Percentiles rank a stretch among this genome's conserved stretches.
Conservation (phyloP, 2,113 vertebrate species). For the Microcebus ravelobensis region DNA sequence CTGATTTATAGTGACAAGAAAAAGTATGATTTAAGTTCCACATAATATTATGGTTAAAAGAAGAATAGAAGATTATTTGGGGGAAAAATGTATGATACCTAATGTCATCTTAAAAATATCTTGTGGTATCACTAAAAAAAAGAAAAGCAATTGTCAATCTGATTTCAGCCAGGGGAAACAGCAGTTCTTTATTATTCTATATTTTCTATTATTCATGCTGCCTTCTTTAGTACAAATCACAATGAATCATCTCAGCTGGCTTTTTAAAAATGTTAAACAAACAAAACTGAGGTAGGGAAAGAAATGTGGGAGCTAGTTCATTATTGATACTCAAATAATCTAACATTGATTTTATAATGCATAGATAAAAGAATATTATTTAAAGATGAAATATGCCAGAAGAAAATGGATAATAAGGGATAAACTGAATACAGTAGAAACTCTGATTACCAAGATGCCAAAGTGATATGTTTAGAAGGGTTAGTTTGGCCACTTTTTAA, state of each 20-base stretch:
- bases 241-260: constrained; percentile 75
- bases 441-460: neutral
- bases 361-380: constrained; percentile 60
- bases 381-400: constrained; percentile 42
- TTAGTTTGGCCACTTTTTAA: neutral
- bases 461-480: neutral
- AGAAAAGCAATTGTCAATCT: constrained; percentile 55
- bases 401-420: constrained; percentile 50
- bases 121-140: constrained; percentile 67
- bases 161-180: constrained; percentile 61
- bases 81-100: constrained; percentile 50
- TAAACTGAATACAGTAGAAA: neutral
- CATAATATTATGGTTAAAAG: constrained; percentile 46
- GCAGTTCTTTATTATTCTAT: neutral
- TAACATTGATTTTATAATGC: constrained; percentile 61
- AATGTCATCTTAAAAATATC: constrained; percentile 62
- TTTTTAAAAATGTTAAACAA: constrained; percentile 78
- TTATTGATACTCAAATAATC: constrained; percentile 60
- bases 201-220: constrained; percentile 70
- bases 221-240: constrained; percentile 74
- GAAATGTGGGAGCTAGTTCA: neutral
- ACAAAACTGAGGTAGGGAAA: constrained; percentile 70
- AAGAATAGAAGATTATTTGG: constrained; percentile 59
- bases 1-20: constrained; percentile 58
- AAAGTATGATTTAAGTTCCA: constrained; percentile 60